These are phyloP conservation scores for Drosophila subpulchrella DNA, from an alignment of 1,140 invertebrate species.

Conservation along the genomic window DNA sequence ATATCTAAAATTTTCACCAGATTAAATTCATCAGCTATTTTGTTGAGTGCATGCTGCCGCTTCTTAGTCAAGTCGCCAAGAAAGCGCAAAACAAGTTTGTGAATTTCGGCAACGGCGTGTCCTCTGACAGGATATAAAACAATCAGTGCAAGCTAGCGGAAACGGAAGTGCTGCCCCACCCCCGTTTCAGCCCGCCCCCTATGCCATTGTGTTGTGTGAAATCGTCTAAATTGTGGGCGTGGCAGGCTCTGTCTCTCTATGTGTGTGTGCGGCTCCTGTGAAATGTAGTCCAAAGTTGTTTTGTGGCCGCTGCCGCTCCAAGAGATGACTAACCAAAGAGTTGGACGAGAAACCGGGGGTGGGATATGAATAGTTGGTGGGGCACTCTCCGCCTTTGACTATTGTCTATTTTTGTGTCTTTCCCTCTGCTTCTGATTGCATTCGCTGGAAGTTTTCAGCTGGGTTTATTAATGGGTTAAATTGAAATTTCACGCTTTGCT, in stretches of 20 bases:
- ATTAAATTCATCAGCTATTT: neutral
- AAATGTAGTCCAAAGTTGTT: conserved; percentile 68
- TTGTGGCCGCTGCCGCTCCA: conserved; percentile 46
- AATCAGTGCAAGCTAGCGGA: conserved; percentile 83
- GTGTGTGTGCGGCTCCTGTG: conserved; percentile 47
- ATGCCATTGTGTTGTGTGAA: conserved; percentile 45
- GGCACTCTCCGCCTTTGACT: conserved; percentile 26
- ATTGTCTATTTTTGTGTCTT: conserved; percentile 53
- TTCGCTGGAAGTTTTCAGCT: conserved; percentile 49
- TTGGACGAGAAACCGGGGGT: conserved; percentile 5
- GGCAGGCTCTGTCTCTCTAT: conserved; percentile 9
- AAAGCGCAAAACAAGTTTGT: conserved; percentile 78
- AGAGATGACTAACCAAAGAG: conserved; percentile 47
- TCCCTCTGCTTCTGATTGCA: conserved; percentile 51
- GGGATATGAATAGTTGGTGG: conserved; percentile 35
- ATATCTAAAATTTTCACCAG: too few relatives aligned
- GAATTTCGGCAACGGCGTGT: conserved; percentile 68
- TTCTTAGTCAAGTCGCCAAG: conserved; percentile 69
- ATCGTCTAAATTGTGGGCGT: conserved; percentile 75
- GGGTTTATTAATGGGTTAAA: conserved; percentile 78
- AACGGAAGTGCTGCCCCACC: conserved; percentile 70
- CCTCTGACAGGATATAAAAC: conserved; percentile 83
- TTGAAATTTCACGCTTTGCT: conserved; percentile 76
- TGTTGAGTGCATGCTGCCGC: conserved; percentile 10
- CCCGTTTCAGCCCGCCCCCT: neutral